Evolutionary conservation across 1,140 invertebrate genomes (phyloP), one percentile per base, ranked within the genome.

Genomic region (Araneus ventricosus): DNA sequence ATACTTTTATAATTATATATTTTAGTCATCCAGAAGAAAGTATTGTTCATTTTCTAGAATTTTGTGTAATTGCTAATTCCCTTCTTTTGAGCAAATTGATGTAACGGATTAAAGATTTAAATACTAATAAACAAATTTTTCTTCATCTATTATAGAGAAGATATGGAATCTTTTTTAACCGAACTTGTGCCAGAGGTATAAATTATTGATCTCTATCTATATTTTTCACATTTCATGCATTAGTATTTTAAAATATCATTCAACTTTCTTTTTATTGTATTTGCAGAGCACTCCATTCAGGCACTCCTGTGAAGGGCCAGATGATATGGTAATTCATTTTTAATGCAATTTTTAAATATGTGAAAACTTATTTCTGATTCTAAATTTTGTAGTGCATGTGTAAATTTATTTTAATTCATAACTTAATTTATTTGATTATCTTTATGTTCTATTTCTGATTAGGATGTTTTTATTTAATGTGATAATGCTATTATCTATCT

Each of bases 101-200:
- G 45, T 17, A 17, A 52, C 14, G n/a, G n/a, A 27, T 67, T 91
- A 10, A 37, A 75, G 22, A 20, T 22, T 61, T n/a, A 61, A n/a
- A 3, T 61, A n/a, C 4, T 61, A 7, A 61, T 61, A 20, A n/a
- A 61, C 20, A 61, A 63, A 24, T 5, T 82, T 82, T 34, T 61
- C 22, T 87, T 88, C 30, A 87, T 45, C 52, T 82, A 22, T 92
- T 90, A 84, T 92, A 94, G 98, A 96, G 98, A 98, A 95, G 99
- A 99, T 95, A 99, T 99, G 98, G 98, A 99, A 96, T 99, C 99
- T 98, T 99, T 99, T 98, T 96, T 99, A 95, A 99, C 99, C 96
- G 99, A 99, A 97, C 98, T 99, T 96, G 98, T 99, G 96, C 99
- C 99, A 96, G 98, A 99, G 96, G 96, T 97, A 95, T 37, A 24